Conservation (phyloP, 2,888 invertebrate species). For the Adineta ricciae region DNA sequence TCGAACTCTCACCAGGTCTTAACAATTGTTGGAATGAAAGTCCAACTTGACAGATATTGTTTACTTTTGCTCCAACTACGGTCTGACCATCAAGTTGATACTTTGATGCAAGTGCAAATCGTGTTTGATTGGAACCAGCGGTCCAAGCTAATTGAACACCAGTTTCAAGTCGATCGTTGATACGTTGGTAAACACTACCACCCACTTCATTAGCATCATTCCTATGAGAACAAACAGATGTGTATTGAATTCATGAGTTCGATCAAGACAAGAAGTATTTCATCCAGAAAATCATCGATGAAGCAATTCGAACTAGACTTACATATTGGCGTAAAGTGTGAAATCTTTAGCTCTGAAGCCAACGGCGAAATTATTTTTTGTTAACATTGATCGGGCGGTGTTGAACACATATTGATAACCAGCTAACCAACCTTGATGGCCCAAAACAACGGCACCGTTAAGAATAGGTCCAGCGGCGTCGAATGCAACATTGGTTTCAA, state of each 20-base stretch:
- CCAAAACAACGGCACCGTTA: constrained; percentile 73
- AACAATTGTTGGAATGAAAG: constrained; percentile 85
- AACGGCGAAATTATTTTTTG: constrained; percentile 83
- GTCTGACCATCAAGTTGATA: constrained; percentile 74
- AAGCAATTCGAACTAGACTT: no score
- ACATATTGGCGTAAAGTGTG: constrained; percentile 86
- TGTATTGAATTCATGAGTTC: no score
- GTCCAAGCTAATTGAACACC: constrained; percentile 84
- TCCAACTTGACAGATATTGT: constrained; percentile 84
- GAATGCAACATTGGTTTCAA: constrained; percentile 72
- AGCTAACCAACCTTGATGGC: constrained; percentile 75
- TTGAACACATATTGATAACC: constrained; percentile 80
- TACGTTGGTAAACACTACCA: constrained; percentile 83
- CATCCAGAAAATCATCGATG: no score
- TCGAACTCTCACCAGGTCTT: constrained; percentile 63
- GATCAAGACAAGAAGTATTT: no score
- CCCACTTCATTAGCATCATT: constrained; percentile 86
- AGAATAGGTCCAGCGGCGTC: constrained; percentile 70
- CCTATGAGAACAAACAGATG: constrained; percentile 55
- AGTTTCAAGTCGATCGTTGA: constrained; percentile 72
- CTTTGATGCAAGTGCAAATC: constrained; percentile 81
- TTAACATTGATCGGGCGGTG: constrained; percentile 75
- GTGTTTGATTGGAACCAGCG: constrained; percentile 75
- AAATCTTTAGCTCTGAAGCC: constrained; percentile 83
- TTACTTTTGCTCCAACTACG: constrained; percentile 78